Percentiles rank a stretch among this genome's conserved stretches.
These are phyloP conservation scores for Coptodon bakossiorum DNA, from an alignment of 2,113 vertebrate species.

Conservation along the genomic window DNA sequence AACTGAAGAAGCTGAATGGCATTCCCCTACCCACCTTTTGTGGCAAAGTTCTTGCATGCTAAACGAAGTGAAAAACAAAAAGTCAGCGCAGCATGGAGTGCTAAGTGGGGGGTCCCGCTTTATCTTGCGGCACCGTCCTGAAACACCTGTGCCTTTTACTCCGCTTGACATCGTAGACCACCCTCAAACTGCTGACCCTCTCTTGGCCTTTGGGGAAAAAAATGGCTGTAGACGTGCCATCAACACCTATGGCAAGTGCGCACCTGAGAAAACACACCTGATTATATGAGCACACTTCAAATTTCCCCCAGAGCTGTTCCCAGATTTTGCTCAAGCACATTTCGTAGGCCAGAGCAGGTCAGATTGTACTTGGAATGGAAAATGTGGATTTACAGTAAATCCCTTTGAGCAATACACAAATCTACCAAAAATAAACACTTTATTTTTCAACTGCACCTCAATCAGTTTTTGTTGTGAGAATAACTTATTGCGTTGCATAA, in stretches of 20 bases:
- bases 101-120: conserved; percentile 30
- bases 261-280: conserved; percentile 54
- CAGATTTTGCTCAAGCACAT: neutral
- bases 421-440: neutral
- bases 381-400: neutral
- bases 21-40: neutral
- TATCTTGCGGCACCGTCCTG: neutral
- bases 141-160: neutral
- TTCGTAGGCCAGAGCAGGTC: neutral
- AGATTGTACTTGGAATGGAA: neutral
- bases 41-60: neutral
- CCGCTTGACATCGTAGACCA: conserved; percentile 35
- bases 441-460: neutral
- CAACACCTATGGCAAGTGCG: neutral
- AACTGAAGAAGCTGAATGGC: neutral
- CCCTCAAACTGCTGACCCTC: conserved; percentile 52
- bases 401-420: neutral
- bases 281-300: neutral
- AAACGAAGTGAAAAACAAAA: neutral
- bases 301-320: neutral
- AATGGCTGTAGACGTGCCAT: conserved; percentile 1
- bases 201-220: conserved; percentile 41
- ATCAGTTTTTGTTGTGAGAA: neutral
- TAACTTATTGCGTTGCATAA: neutral
- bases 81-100: neutral